Evolutionary conservation across 1,140 invertebrate species (phyloP), one percentile per base, ranked within the genome.

Genomic region (Lineus longissimus): DNA sequence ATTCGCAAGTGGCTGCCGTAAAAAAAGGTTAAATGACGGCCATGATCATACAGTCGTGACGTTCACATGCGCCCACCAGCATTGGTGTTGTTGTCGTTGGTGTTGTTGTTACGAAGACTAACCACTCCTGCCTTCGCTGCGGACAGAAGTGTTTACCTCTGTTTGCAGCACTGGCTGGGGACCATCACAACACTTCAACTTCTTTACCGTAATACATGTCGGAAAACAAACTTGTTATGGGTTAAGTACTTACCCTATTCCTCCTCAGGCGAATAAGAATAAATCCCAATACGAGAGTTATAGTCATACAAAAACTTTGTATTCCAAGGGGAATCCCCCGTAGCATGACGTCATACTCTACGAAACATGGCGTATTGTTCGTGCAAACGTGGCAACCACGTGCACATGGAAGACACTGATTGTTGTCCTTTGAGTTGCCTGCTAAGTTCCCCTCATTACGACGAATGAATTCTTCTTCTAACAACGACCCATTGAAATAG

Each of bases 251-350:
- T 82, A 91, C 90, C 86, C 90, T 91, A 73, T 87, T 88, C 82
- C 91, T 91, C 41, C 90, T 82, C 63, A 90, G 87, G 68, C 86
- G 85, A 70, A 91, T 90, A 23, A 92, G 88, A 51, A 90, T 85
- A 23, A 89, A 77, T 9, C 83, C 87, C n/a, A 91, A 80, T 11
- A 90, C 83, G 19, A 90, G 68, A 51, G 88, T 88, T 45, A 89
- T 84, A 9, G 88, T 85, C 77, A 91, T 90, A 76, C 89, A 90
- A 22, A 87, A 85, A 23, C 88, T 85, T 73, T 91, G 87, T 25
- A 90, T 85, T 15, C 86, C 87, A 19, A 91, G 83, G 30, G 90
- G 85, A 36, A 87, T 83, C 1, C 86, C 86, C 30, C 88, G 86
- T 61, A 88, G 71, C 63, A 88, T 82, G 56, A 86, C 81, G 71